Evolutionary conservation across 2,797 vertebrate genomes (phyloP).

Genomic region (Centropyge bicolor): DNA sequence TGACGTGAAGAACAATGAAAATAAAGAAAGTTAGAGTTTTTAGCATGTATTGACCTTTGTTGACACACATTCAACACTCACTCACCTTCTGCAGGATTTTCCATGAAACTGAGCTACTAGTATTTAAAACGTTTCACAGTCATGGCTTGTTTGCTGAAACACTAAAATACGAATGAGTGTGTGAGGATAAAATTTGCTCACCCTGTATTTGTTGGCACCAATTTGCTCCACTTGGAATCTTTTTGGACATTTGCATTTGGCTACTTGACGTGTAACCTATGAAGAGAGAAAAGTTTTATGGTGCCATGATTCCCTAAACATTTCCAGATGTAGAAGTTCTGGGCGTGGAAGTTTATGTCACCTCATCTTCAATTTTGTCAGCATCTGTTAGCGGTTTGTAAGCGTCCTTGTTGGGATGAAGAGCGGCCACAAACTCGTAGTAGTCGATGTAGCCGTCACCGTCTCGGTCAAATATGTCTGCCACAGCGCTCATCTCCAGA

Average conservation of each 20-base stretch:
- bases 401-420: conserved; percentile 99
- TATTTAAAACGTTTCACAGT: conserved; percentile 14
- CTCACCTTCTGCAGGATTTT: conserved; percentile 43
- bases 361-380: conserved; percentile 99
- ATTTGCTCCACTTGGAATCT: conserved; percentile 99
- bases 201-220: conserved; percentile 99
- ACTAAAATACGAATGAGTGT: not conserved
- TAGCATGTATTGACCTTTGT: not conserved
- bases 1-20: conserved; percentile 89
- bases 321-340: not conserved
- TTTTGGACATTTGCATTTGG: conserved; percentile 99
- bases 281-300: conserved; percentile 29
- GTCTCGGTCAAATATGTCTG: conserved; percentile 98
- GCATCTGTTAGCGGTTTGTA: conserved; percentile 98
- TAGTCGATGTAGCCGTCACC: conserved; percentile 99
- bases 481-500: conserved; percentile 98
- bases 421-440: conserved; percentile 98
- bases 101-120: not conserved
- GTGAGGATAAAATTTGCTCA: conserved; percentile 77
- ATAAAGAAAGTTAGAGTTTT: conserved; percentile 87
- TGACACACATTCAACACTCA: conserved; percentile 30
- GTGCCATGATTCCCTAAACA: not conserved
- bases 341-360: conserved; percentile 56
- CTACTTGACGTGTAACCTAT: conserved; percentile 98
- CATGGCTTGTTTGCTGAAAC: conserved; percentile 3